These are phyloP conservation scores for Aplodontia rufa DNA, from an alignment of 2,113 vertebrate genomes.

Conservation along the genomic window DNA sequence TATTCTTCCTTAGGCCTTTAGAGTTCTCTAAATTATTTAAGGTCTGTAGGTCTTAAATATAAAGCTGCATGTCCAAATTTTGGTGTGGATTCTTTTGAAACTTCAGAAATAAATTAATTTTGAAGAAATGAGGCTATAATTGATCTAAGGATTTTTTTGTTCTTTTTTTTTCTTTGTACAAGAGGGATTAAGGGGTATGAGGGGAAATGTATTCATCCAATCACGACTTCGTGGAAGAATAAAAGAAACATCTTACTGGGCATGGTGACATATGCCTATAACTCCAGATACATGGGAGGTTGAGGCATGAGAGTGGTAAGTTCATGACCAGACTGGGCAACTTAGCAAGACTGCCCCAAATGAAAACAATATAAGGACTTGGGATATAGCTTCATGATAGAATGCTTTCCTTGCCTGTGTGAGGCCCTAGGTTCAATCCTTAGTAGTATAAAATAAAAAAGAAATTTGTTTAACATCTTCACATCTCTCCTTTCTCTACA, in stretches of 20 bases:
- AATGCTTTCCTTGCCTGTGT: too few relatives aligned
- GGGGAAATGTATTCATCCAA: not conserved
- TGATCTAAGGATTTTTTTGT: not conserved
- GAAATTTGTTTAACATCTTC: not conserved
- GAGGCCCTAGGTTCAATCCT: too few relatives aligned
- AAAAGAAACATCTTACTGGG: too few relatives aligned
- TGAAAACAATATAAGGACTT: too few relatives aligned
- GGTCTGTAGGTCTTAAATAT: not conserved
- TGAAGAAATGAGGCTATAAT: not conserved
- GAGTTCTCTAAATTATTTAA: not conserved
- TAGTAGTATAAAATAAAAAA: not conserved
- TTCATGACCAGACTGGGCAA: too few relatives aligned
- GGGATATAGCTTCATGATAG: too few relatives aligned
- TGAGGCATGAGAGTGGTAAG: too few relatives aligned
- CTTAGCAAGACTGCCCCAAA: too few relatives aligned
- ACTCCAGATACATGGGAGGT: too few relatives aligned
- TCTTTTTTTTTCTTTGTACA: not conserved
- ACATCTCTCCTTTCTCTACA: not conserved
- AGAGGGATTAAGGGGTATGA: not conserved
- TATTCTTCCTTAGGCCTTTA: not conserved
- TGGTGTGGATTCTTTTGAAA: not conserved
- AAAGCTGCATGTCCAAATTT: not conserved
- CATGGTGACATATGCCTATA: too few relatives aligned
- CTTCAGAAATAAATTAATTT: constrained; percentile 25
- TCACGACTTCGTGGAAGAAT: not conserved